A percentile compares a stretch with the other conserved stretches of the same genome.
Evolutionary conservation across 2,113 vertebrate species (phyloP).

Genomic region (Lasiurus borealis): DNA sequence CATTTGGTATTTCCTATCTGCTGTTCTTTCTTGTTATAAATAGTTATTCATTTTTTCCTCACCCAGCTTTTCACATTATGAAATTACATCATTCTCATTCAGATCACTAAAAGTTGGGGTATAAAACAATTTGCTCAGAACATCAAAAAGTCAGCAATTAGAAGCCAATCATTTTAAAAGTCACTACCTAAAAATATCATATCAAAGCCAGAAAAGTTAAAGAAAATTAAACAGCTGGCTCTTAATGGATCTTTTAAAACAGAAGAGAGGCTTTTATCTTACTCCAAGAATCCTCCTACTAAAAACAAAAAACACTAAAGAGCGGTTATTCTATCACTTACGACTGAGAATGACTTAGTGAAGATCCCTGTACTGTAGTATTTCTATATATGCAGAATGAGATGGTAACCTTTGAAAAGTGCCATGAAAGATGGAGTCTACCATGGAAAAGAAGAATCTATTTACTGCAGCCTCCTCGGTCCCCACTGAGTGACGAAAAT

Average conservation of each 20-base stretch:
- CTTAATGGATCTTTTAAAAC: background rate
- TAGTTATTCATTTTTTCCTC: background rate
- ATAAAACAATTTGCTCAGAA: constrained; percentile 33
- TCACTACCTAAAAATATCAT: constrained; percentile 26
- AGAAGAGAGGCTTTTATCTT: background rate
- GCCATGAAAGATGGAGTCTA: too few relatives aligned
- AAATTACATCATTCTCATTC: constrained; percentile 24
- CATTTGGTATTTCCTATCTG: background rate
- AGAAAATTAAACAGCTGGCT: background rate
- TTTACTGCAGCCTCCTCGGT: background rate
- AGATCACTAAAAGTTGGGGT: background rate
- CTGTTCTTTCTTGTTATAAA: constrained; percentile 21
- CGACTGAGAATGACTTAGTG: background rate
- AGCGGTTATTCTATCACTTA: background rate
- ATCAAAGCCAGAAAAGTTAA: constrained; percentile 22
- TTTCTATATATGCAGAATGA: background rate
- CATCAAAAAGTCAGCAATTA: constrained; percentile 61
- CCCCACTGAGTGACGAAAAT: background rate
- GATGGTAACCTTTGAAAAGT: background rate
- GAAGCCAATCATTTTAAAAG: background rate
- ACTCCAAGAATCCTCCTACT: background rate
- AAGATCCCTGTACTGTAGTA: background rate
- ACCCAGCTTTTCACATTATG: background rate
- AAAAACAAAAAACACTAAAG: background rate
- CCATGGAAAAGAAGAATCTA: background rate